A percentile compares a stretch with the other conserved stretches of the same genome.
Conservation (phyloP, 2,888 invertebrate genomes). For the Oithona nana region DNA sequence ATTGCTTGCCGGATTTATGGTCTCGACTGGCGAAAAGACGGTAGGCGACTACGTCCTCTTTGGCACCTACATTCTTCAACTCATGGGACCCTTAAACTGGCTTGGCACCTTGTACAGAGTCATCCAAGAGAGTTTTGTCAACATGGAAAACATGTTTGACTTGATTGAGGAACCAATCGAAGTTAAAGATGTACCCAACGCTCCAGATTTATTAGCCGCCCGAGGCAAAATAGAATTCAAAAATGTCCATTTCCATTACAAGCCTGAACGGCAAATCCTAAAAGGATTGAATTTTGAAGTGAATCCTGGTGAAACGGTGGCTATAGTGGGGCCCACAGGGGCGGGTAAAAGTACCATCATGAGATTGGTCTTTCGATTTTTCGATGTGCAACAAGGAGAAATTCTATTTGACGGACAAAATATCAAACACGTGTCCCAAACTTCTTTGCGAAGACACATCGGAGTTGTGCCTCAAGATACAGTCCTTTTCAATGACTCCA, state of each 20-base stretch:
- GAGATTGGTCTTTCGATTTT: slow-evolving; percentile 82
- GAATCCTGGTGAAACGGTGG: slow-evolving; percentile 60
- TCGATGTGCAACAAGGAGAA: slow-evolving; percentile 71
- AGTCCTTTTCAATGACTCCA: slow-evolving; percentile 78
- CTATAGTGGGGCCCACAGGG: slow-evolving; percentile 56
- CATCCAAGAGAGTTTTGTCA: slow-evolving; percentile 90
- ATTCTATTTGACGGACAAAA: slow-evolving; percentile 77
- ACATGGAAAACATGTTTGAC: slow-evolving; percentile 99
- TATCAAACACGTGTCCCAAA: slow-evolving; percentile 61
- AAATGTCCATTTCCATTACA: slow-evolving; percentile 74
- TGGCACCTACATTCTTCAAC: slow-evolving; percentile 76
- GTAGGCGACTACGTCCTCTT: slow-evolving; percentile 93
- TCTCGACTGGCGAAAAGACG: slow-evolving; percentile 46
- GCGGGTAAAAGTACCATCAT: slow-evolving; percentile 92
- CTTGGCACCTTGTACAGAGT: slow-evolving; percentile 84
- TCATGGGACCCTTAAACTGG: slow-evolving; percentile 91
- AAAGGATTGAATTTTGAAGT: slow-evolving; percentile 58
- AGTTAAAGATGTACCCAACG: slow-evolving; percentile 61
- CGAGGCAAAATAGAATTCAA: slow-evolving; percentile 56
- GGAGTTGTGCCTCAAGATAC: slow-evolving; percentile 95
- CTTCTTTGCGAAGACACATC: slow-evolving; percentile 60
- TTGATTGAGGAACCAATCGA: slow-evolving; percentile 69
- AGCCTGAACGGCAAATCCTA: slow-evolving; percentile 52
- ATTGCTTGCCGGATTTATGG: slow-evolving; percentile 68
- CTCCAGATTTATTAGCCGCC: slow-evolving; percentile 45